Evolutionary conservation across 2,888 invertebrate genomes (phyloP).

Genomic region (Xestia ashworthii): DNA sequence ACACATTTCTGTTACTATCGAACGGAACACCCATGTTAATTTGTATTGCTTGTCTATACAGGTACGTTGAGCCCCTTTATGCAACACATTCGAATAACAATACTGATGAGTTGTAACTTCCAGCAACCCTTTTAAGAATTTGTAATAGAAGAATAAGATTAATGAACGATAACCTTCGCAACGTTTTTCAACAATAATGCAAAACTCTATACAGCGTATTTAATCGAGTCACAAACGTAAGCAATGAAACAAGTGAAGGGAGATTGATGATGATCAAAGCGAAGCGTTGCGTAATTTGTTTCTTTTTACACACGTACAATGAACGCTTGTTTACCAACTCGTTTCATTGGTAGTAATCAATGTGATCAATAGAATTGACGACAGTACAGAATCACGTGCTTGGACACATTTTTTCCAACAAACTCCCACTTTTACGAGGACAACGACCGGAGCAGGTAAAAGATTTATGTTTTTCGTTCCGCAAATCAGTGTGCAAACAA

Average conservation of each 20-base stretch:
- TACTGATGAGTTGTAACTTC: not conserved
- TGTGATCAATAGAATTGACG: conserved; percentile 36
- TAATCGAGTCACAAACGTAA: conserved; percentile 22
- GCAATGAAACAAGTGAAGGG: conserved; percentile 36
- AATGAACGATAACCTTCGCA: not conserved
- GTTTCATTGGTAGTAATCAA: conserved; percentile 59
- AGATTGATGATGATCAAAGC: conserved; percentile 46
- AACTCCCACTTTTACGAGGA: conserved; percentile 4
- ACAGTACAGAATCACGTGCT: conserved; percentile 15
- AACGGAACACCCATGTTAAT: not conserved
- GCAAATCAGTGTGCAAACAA: conserved; percentile 24
- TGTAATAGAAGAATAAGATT: not conserved
- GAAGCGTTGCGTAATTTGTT: conserved; percentile 49
- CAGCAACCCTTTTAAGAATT: not conserved
- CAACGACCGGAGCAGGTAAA: conserved; percentile 17
- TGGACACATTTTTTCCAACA: conserved; percentile 5
- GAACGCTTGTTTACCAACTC: conserved; percentile 52
- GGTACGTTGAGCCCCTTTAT: not conserved
- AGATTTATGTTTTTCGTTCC: conserved; percentile 16
- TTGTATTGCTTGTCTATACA: not conserved
- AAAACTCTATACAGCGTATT: not conserved
- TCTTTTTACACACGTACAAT: conserved; percentile 43
- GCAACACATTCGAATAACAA: not conserved
- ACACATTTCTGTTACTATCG: conserved; percentile 3
- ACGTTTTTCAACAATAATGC: conserved; percentile 12